Evolutionary conservation across 2,888 invertebrate genomes (phyloP).

Genomic region (Cheilosia variabilis): DNA sequence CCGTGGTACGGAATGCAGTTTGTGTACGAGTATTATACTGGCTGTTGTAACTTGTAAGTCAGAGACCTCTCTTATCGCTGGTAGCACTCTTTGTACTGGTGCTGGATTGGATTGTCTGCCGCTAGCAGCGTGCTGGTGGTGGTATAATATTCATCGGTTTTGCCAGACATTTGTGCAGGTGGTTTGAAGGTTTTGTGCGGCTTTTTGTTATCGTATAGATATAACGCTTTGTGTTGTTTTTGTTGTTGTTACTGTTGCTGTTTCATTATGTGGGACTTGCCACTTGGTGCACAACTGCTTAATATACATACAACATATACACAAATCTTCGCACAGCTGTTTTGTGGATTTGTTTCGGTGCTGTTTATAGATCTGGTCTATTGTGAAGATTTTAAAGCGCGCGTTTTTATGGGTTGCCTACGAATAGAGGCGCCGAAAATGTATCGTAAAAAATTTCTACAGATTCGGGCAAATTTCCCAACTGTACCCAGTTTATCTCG

Average conservation of each 20-base stretch:
- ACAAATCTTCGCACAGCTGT: slow-evolving; percentile 70
- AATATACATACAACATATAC: slow-evolving; percentile 3
- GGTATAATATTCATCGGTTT: slow-evolving; percentile 24
- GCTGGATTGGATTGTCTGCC: slow-evolving; percentile 7
- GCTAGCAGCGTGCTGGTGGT: neutral
- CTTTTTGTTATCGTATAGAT: slow-evolving; percentile 2
- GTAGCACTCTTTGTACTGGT: neutral
- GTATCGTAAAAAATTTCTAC: neutral
- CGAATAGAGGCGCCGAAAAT: neutral
- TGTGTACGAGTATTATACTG: slow-evolving; percentile 1
- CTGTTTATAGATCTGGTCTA: neutral
- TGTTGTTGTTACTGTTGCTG: slow-evolving; percentile 3
- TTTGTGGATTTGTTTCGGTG: slow-evolving; percentile 45
- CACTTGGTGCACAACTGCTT: slow-evolving; percentile 49
- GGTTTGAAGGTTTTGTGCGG: slow-evolving; percentile 66
- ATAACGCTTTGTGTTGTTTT: slow-evolving; percentile 9
- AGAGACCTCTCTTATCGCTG: slow-evolving; percentile 36
- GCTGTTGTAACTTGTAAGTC: neutral
- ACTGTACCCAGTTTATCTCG: neutral
- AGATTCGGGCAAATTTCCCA: neutral
- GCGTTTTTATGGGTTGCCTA: neutral
- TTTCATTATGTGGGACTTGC: neutral
- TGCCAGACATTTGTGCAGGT: slow-evolving; percentile 73
- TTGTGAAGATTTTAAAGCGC: slow-evolving; percentile 31
- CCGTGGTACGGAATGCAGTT: slow-evolving; percentile 42